These are phyloP conservation scores for Petrocephalus sullivani DNA, from an alignment of 2,797 vertebrate species.

Conservation along the genomic window DNA sequence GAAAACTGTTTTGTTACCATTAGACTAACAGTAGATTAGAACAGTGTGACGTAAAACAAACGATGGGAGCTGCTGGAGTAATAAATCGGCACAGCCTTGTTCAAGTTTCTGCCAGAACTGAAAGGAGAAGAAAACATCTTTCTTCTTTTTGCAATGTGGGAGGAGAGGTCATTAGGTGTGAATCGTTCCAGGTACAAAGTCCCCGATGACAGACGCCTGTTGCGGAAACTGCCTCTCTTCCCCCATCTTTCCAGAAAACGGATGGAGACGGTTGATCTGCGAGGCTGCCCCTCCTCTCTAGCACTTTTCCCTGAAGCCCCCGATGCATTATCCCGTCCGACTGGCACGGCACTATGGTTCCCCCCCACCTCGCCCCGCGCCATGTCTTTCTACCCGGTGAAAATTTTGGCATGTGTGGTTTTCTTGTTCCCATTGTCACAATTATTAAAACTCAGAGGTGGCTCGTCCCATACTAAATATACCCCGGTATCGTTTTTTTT, in stretches of 20 bases:
- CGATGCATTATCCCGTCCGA: slow-evolving; percentile 18
- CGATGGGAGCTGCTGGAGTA: neutral
- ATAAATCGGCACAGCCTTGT: neutral
- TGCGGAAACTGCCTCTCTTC: neutral
- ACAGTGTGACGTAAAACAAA: neutral
- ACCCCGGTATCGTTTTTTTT: neutral
- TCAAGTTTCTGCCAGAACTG: neutral
- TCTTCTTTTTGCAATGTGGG: neutral
- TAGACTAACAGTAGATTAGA: slow-evolving; percentile 8
- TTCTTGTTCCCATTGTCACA: neutral
- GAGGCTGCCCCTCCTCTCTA: slow-evolving; percentile 14
- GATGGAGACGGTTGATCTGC: slow-evolving; percentile 6
- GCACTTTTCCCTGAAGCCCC: neutral
- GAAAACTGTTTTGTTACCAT: slow-evolving; percentile 6
- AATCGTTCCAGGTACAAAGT: neutral
- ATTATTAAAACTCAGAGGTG: neutral
- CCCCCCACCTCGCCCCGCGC: neutral
- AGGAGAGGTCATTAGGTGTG: neutral
- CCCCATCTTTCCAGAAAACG: neutral
- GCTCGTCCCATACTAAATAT: neutral
- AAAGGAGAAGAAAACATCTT: neutral
- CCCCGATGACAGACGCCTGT: neutral
- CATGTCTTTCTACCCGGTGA: neutral
- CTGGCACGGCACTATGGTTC: slow-evolving; percentile 11
- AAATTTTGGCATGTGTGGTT: neutral